Base-by-base conservation (phyloP, 2,797 vertebrate species). In the Acrossocheilus fasciatus region DNA sequence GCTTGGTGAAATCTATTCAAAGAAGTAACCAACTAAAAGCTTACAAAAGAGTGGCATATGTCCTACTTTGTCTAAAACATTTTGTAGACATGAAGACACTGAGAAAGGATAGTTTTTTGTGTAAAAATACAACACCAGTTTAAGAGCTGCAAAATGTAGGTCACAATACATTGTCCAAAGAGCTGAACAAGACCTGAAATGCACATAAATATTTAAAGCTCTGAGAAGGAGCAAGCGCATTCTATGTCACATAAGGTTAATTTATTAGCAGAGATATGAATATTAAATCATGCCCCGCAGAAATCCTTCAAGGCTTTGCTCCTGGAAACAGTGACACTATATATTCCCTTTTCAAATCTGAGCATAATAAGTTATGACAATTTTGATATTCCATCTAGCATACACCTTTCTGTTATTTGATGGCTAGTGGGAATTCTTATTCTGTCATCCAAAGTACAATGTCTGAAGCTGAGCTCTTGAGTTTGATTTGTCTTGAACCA, bases 131-230 rank as follows among this genome's bases (percentile, higher is more conserved):
- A 1, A 47, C 12, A 8, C 10, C 3, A 62, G 17, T 47, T 75
- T 34, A 34, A 86, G 47, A 54, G 70, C n/a, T 79, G 43, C 23
- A 7, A 45, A 69, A 83, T 87, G 17, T 89, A 88, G 85, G 80
- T 84, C 87, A 86, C 72, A 69, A 84, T 34, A 59, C 47, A 52
- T 50, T 74, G 18, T 66, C 81, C 30, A 26, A 47, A 62, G 66
- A 69, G 9, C 54, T 45, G 66, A 57, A 36, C 72, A 84, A 84
- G 82, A 83, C 9, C 76, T 87, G 30, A 54, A 82, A 75, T 47
- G 72, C 39, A 59, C 83, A 87, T 81, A 43, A 52, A 87, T 86
- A 87, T 85, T 82, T 54, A 62, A 59, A 69, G 18, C 30, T 85
- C 30, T 57, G 41, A 72, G 66, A 54, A 81, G 47, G 76, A 39